Evolutionary conservation across 2,888 invertebrate genomes (phyloP).

Genomic region (Hemithea aestivaria): DNA sequence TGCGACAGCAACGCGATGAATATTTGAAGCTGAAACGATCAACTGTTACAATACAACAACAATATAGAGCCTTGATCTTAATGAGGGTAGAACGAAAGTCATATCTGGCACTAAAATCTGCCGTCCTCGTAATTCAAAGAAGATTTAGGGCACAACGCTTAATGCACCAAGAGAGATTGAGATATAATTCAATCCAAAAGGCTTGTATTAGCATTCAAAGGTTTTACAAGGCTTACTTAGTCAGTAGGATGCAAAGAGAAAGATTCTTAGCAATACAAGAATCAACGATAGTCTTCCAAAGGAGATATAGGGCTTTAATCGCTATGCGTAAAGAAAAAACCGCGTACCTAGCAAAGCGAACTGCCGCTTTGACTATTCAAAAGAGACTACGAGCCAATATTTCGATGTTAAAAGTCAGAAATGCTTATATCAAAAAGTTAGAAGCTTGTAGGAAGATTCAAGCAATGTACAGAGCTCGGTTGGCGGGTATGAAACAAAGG

Average conservation of each 20-base stretch:
- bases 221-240: slow-evolving; percentile 47
- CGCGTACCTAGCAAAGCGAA: slow-evolving; percentile 41
- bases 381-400: slow-evolving; percentile 58
- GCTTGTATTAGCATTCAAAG: slow-evolving; percentile 62
- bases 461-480: slow-evolving; percentile 45
- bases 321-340: slow-evolving; percentile 50
- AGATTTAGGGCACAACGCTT: slow-evolving; percentile 54
- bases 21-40: slow-evolving; percentile 48
- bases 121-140: slow-evolving; percentile 41
- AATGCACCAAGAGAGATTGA: slow-evolving; percentile 49
- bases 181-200: slow-evolving; percentile 50
- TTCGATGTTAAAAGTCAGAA: slow-evolving; percentile 47
- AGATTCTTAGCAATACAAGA: slow-evolving; percentile 38
- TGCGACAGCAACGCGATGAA: slow-evolving; percentile 47
- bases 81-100: slow-evolving; percentile 46
- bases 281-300: slow-evolving; percentile 43
- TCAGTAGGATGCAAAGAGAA: slow-evolving; percentile 41
- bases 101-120: slow-evolving; percentile 39
- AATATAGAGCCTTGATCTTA: slow-evolving; percentile 50
- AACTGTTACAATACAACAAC: slow-evolving; percentile 49
- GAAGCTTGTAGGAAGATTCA: slow-evolving; percentile 64
- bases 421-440: slow-evolving; percentile 48
- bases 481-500: slow-evolving; percentile 41
- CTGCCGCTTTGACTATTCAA: slow-evolving; percentile 42
- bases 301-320: slow-evolving; percentile 55